Base-by-base conservation (phyloP, 2,888 invertebrate species). In the Drosophila mayaguana region DNA sequence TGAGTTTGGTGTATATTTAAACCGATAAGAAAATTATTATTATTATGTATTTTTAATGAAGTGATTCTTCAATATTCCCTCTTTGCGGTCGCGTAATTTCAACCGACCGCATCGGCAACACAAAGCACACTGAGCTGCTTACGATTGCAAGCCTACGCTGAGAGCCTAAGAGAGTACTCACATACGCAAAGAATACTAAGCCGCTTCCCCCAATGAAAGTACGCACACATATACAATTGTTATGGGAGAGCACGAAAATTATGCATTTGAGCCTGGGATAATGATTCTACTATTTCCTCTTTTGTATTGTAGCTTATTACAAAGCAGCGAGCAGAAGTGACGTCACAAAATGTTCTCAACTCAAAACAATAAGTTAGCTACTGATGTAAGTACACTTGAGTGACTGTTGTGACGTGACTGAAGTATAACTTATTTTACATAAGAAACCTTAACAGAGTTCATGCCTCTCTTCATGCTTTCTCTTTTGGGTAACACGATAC, bases 21-120 rank as follows among this genome's bases (percentile, higher is more conserved):
- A 38, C 46, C 57, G 81, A 81, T 79, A 78, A 79, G 70, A 40
- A 25, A 69, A 43, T 62, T n/a, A 69, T 65, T 28, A 50, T 43
- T 48, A 59, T 61, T 50, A 34, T 16, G 20, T 40, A 56, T 28
- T 8, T 8, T 6, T 28, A 36, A 38, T 28, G n/a, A 57, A 63
- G 38, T 62, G 45, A 36, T 18, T 8, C 45, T 59, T 14, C 43
- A 42, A 18, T 28, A 53, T 50, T 36, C 18, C 48, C 22, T 22
- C 34, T 48, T 40, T 42, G 16, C 16, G 32, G 7, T 22, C 11
- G 7, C 18, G 2, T 42, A 36, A 14, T 16, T 6, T 8, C 53
- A 71, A 75, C 84, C 64, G 70, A 14, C 51, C 72, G 50, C 61
- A 25, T 28, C 28, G 56, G 56, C 65, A 50, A 62, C 34, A 57